These are phyloP conservation scores for Perdita meconis DNA, from an alignment of 2,888 invertebrate species.

Conservation along the genomic window DNA sequence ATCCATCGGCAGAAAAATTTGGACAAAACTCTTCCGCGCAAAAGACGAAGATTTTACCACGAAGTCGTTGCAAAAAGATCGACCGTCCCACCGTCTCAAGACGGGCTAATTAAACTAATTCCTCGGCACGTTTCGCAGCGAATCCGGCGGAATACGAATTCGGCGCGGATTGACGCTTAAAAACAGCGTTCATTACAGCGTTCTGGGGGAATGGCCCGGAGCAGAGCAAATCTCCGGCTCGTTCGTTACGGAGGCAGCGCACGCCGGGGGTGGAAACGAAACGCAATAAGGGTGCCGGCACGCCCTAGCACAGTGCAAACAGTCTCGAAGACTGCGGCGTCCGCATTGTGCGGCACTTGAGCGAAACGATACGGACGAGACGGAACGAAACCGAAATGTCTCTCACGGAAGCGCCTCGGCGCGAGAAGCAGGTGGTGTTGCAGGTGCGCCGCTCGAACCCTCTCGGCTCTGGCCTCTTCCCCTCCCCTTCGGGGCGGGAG, in stretches of 20 bases:
- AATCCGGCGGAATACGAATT: too few relatives aligned
- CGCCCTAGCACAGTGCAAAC: constrained; percentile 41
- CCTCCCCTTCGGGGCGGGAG: constrained; percentile 44
- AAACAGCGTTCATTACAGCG: neutral
- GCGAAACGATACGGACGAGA: constrained; percentile 45
- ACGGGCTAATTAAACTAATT: too few relatives aligned
- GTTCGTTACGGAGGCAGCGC: neutral
- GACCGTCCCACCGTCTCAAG: too few relatives aligned
- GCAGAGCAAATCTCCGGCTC: neutral
- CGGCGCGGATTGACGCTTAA: neutral
- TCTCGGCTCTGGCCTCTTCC: too few relatives aligned
- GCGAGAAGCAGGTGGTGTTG: constrained; percentile 62
- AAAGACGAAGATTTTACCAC: too few relatives aligned
- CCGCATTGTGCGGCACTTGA: constrained; percentile 39
- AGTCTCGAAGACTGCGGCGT: constrained; percentile 51
- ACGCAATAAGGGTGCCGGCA: constrained; percentile 16
- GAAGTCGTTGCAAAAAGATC: too few relatives aligned
- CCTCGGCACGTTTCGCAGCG: too few relatives aligned
- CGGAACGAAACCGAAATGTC: constrained; percentile 37
- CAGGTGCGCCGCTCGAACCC: constrained; percentile 55
- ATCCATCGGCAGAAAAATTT: too few relatives aligned
- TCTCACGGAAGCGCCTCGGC: constrained; percentile 50
- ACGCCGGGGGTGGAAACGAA: constrained; percentile 15
- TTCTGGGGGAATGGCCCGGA: neutral
- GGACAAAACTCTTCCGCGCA: too few relatives aligned